Percentiles rank a stretch among this genome's conserved stretches.
Conservation (phyloP, 2,113 vertebrate genomes). For the Hydrolagus affinis region DNA sequence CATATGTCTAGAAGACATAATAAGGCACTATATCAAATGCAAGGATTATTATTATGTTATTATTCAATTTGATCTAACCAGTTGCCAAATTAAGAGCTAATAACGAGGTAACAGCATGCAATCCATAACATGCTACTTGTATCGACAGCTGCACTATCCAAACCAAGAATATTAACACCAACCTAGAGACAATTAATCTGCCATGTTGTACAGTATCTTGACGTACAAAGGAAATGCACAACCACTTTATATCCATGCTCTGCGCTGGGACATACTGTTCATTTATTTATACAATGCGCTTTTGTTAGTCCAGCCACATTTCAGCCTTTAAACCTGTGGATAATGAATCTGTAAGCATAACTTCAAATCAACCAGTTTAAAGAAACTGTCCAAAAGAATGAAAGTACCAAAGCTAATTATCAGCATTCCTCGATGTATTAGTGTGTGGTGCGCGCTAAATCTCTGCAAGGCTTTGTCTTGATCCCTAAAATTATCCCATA, state of each 20-base stretch:
- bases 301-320: conserved; percentile 58
- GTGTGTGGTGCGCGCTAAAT: conserved; percentile 81
- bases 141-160: background rate
- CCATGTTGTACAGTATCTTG: conserved; percentile 5
- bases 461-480: conserved; percentile 65
- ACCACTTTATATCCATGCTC: background rate
- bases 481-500: conserved; percentile 78
- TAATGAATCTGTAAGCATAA: conserved; percentile 72
- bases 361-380: conserved; percentile 68
- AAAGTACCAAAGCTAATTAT: conserved; percentile 82
- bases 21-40: no score
- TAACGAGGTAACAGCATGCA: background rate
- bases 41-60: no score
- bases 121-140: background rate
- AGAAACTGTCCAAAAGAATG: conserved; percentile 73
- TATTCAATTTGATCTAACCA: background rate
- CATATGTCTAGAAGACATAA: no score
- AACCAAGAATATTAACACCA: background rate
- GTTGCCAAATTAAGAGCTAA: background rate
- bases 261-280: conserved; percentile 18
- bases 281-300: conserved; percentile 46
- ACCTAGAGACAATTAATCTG: background rate
- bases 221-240: conserved; percentile 20
- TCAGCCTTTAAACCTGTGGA: conserved; percentile 63
- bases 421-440: conserved; percentile 88